phyloP scores from a whole-genome alignment of 2,113 vertebrate species.

The Danionella cerebrum region DNA sequence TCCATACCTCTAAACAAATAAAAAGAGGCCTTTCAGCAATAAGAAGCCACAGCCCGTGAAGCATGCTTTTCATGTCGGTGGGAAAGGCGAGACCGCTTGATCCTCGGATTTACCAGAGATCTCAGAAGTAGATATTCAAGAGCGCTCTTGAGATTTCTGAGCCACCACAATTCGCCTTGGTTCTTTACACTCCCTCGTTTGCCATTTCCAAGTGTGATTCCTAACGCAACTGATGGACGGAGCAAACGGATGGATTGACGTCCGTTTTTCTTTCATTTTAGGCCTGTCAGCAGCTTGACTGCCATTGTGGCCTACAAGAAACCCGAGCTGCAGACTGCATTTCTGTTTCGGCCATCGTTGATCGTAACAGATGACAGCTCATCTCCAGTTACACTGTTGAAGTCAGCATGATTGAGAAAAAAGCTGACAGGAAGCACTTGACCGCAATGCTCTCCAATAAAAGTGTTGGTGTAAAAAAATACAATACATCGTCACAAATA shows the following conservation, averaged over 20 bases:
- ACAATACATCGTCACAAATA: slow-evolving; percentile 54
- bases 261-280: slow-evolving; percentile 11
- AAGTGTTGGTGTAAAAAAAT: slow-evolving; percentile 26
- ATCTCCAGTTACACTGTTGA: not conserved
- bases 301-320: not conserved
- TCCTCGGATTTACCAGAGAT: slow-evolving; percentile 55
- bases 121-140: slow-evolving; percentile 45
- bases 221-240: not conserved
- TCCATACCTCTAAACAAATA: not conserved
- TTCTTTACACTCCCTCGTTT: not conserved
- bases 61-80: slow-evolving; percentile 58
- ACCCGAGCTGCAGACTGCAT: not conserved
- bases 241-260: not conserved
- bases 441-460: slow-evolving; percentile 12
- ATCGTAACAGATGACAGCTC: slow-evolving; percentile 15
- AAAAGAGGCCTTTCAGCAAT: slow-evolving; percentile 35
- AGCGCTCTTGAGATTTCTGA: slow-evolving; percentile 19
- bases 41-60: slow-evolving; percentile 36
- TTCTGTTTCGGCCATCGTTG: slow-evolving; percentile 16
- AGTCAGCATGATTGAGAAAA: not conserved
- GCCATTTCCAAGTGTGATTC: not conserved
- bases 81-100: slow-evolving; percentile 56
- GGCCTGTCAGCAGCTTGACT: slow-evolving; percentile 9
- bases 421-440: slow-evolving; percentile 15
- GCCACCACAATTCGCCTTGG: slow-evolving; percentile 3